A percentile compares a stretch with the other conserved stretches of the same genome.
phyloP scores from a whole-genome alignment of 2,113 vertebrate species.

The Gnathonemus echidnorhynchus region DNA sequence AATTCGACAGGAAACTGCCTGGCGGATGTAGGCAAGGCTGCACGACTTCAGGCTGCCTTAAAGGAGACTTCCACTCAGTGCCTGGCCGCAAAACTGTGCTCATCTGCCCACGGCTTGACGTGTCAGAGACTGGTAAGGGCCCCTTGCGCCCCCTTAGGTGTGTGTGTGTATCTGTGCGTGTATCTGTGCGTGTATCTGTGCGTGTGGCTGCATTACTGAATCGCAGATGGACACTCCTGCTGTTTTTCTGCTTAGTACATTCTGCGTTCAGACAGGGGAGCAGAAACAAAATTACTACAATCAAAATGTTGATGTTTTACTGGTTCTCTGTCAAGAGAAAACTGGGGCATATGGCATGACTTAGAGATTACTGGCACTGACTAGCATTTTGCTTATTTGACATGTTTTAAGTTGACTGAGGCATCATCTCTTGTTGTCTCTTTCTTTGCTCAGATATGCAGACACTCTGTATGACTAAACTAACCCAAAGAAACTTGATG shows the following conservation, averaged over 20 bases:
- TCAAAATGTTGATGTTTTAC: neutral
- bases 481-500: neutral
- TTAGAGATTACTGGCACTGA: no score
- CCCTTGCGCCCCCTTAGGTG: neutral
- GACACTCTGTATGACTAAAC: neutral
- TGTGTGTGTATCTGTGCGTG: neutral
- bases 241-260: neutral
- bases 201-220: neutral
- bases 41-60: neutral
- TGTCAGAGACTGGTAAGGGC: neutral
- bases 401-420: neutral
- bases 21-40: no score
- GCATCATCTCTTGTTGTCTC: neutral
- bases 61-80: neutral
- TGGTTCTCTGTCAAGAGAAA: neutral
- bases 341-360: neutral
- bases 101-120: neutral
- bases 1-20: neutral
- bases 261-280: neutral
- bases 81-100: neutral
- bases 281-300: constrained; percentile 9
- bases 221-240: neutral
- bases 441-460: neutral
- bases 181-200: neutral
- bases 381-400: neutral